phyloP scores from a whole-genome alignment of 2,113 vertebrate species.

The Mustela lutreola region DNA sequence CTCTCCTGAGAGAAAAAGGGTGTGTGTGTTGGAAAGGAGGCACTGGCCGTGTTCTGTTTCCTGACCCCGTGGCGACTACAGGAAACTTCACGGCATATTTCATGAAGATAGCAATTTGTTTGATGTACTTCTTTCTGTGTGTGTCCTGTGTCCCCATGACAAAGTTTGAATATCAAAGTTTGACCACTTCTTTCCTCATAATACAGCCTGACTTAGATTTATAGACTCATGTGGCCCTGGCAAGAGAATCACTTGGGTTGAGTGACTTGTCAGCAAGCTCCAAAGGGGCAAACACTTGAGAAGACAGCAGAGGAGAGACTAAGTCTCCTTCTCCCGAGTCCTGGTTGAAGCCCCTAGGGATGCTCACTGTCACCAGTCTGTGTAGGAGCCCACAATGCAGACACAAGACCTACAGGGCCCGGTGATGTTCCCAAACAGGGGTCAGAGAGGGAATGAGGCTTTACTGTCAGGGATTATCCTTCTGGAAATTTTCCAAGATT shows the following conservation, averaged over 20 bases:
- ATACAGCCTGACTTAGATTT: not conserved
- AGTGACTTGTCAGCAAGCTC: not conserved
- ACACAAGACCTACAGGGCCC: not conserved
- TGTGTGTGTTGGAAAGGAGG: not conserved
- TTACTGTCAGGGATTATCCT: not conserved
- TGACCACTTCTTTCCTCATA: not conserved
- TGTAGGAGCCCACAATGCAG: not conserved
- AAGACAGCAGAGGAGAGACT: not conserved
- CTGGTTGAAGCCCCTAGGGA: not conserved
- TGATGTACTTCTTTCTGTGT: not conserved
- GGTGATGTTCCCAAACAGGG: not conserved
- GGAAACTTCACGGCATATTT: not conserved
- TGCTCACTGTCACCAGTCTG: not conserved
- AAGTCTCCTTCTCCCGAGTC: not conserved
- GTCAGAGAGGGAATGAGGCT: not conserved
- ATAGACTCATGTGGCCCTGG: not conserved
- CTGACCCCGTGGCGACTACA: not conserved
- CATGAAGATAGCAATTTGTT: not conserved
- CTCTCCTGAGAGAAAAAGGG: not conserved
- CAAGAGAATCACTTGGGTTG: not conserved
- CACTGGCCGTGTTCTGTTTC: not conserved
- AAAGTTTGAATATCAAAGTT: not conserved
- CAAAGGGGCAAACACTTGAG: not conserved
- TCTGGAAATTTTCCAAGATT: slow-evolving; percentile 30
- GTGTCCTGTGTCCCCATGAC: not conserved